Evolutionary conservation across 2,888 invertebrate genomes (phyloP), one percentile per base, ranked within the genome.

Genomic region (Trachelus tabidus): DNA sequence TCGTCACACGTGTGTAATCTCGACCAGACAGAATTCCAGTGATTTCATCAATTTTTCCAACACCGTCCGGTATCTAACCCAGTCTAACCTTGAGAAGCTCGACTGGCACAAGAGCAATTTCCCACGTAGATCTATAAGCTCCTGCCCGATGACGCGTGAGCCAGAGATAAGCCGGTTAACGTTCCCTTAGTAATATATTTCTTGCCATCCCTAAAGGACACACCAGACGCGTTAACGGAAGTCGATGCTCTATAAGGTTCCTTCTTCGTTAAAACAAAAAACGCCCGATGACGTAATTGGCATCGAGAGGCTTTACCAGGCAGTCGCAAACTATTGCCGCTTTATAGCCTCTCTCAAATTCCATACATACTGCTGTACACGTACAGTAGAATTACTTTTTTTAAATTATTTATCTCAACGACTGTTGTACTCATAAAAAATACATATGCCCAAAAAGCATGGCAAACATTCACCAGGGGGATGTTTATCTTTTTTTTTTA

Each of bases 131-230:
- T 56, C 56, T 56, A 23, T 56, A 23, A 6, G 56, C 56, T 71
- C 33, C 31, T 33, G 71, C 71, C 23, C 71, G 71, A 71, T 71
- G 71, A 34, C 71, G 33, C 71, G 71, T 71, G 71, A 71, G 71
- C 71, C 15, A 6, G 33, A 31, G 71, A 71, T 71, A 71, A 71
- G 71, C 71, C 30, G 71, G 6, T 31, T 34, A 12, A 33, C 33
- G 71, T 15, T 30, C 12, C 71, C 12, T 71, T 31, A 6, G 33
- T 71, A 31, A 71, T 71, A 1, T 71, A 33, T 71, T 71, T 71
- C 23, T 6, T 71, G 33, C 71, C 9, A 15, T 12, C 33, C 31
- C 15, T 2, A 23, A 56, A 56, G 23, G 0, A 3, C 23, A 56
- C 9, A 2, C 2, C 2, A 23, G 2, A 23, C 9, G 56, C 56